These are phyloP conservation scores for Mycalesis mineus DNA, from an alignment of 2,888 invertebrate genomes.

Conservation along the genomic window DNA sequence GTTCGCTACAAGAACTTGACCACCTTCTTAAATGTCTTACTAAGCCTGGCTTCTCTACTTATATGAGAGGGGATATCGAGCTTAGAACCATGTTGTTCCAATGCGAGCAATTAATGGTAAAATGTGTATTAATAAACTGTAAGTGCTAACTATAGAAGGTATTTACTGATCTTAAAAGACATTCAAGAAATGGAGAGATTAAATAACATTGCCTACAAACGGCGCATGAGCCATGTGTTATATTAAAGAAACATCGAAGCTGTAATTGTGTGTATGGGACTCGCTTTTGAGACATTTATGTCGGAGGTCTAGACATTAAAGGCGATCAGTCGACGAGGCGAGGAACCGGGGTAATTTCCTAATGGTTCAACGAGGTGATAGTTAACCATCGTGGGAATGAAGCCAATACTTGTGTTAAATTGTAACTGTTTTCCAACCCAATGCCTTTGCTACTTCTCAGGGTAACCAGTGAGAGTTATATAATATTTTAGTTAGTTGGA, in stretches of 20 bases:
- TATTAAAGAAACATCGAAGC: constrained; percentile 8
- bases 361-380: constrained; percentile 63
- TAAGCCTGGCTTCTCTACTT: too few relatives aligned
- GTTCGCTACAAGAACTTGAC: too few relatives aligned
- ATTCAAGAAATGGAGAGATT: not conserved
- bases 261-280: constrained; percentile 15
- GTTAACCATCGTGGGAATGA: constrained; percentile 61
- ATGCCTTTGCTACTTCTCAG: not conserved
- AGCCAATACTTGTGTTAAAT: constrained; percentile 40
- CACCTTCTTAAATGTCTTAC: too few relatives aligned
- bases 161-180: too few relatives aligned
- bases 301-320: constrained; percentile 44
- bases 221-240: not conserved
- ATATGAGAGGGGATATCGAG: too few relatives aligned
- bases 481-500: too few relatives aligned
- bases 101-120: too few relatives aligned
- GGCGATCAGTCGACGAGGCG: constrained; percentile 48
- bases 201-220: not conserved
- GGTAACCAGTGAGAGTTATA: not conserved
- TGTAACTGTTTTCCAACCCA: constrained; percentile 22
- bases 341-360: constrained; percentile 57
- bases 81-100: too few relatives aligned
- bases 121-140: too few relatives aligned
- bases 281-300: constrained; percentile 22
- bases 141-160: too few relatives aligned